These are phyloP conservation scores for Danaus melanippus DNA, from an alignment of 1,140 invertebrate genomes.

Conservation along the genomic window DNA sequence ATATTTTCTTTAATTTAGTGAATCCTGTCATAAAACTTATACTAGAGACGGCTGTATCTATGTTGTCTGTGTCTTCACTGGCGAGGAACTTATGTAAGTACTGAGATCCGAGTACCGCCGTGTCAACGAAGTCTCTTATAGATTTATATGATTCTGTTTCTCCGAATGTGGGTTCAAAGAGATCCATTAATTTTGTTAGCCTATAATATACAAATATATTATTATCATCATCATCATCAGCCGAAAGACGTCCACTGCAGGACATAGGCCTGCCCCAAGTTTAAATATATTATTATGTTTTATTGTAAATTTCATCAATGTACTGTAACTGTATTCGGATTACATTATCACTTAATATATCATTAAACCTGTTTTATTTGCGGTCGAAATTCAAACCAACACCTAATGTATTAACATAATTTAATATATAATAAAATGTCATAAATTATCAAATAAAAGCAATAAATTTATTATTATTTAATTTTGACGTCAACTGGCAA, in stretches of 20 bases:
- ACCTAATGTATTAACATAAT: no score
- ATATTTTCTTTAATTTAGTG: conserved; percentile 29
- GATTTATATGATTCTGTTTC: conserved; percentile 51
- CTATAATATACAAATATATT: conserved; percentile 30
- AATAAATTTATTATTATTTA: no score
- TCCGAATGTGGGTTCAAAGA: conserved; percentile 53
- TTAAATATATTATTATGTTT: no score
- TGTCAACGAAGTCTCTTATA: conserved; percentile 38
- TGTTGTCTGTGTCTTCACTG: conserved; percentile 15
- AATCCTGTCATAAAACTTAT: conserved; percentile 16
- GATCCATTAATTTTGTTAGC: conserved; percentile 42
- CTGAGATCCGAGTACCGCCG: conserved; percentile 28
- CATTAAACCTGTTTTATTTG: neutral
- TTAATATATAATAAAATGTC: no score
- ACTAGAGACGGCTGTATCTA: conserved; percentile 12
- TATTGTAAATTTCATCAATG: neutral
- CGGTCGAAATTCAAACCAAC: no score
- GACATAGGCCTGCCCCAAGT: no score
- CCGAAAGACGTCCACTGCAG: no score
- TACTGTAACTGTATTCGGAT: no score
- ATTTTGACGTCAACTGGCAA: neutral
- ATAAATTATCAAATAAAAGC: no score
- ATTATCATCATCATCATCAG: no score
- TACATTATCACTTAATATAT: no score
- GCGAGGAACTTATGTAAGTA: conserved; percentile 44